Evolutionary conservation across 2,113 vertebrate genomes (phyloP), one percentile per base, ranked within the genome.

Genomic region (Ceyx margarethae): DNA sequence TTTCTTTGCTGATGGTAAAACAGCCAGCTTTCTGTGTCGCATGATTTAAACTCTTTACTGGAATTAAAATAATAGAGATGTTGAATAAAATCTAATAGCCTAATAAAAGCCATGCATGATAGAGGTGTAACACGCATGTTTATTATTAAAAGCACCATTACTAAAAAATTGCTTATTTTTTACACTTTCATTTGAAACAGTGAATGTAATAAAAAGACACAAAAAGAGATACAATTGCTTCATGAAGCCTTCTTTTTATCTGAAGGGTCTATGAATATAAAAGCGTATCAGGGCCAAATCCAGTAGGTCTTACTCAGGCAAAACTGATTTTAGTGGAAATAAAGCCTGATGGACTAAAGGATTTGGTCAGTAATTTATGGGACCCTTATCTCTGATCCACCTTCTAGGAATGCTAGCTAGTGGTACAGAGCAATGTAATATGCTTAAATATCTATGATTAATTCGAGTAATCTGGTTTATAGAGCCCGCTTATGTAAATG

Each of bases 391-490:
- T 95, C 95, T 93, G 82, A 93, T 95, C 85, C 91, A 93, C 91
- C 91, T 91, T 94, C 95, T 89, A 94, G 91, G 92, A 96, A 93
- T 81, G 92, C 74, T 91, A 88, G 90, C 87, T 95, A 69, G 81
- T 76, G 73, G 90, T 95, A 92, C 75, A 85, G 94, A 95, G 81
- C 84, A 85, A 81, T 85, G 86, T 96, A 92, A 95, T 95, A 86
- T 95, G 93, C 87, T 95, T 94, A 95, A 94, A 94, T 96, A 94
- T 92, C 92, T 94, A 77, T 76, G 81, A 95, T 95, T 97, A 95
- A 95, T 97, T 96, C 57, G 83, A 77, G 91, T 95, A 95, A 96
- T 96, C 95, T 93, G 93, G 91, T 95, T 95, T 96, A 94, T 84
- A 80, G 95, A 95, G 83, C 62, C 87, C 0, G 84, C 89, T 95